phyloP scores from a whole-genome alignment of 1,140 invertebrate genomes.

The Drosophila mayri region DNA sequence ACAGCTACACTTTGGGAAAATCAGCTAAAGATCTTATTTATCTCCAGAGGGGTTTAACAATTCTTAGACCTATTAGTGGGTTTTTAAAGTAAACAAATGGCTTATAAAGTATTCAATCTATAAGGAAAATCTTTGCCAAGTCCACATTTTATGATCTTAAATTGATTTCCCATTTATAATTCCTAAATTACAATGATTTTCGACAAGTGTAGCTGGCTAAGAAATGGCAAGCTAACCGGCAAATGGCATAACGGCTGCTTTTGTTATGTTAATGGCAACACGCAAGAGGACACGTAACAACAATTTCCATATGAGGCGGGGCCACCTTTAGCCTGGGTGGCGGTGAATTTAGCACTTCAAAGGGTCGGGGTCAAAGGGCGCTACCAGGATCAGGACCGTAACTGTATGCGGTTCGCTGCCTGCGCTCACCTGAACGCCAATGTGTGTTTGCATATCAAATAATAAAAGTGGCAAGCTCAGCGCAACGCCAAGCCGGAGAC shows the following conservation, averaged over 20 bases:
- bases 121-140: neutral
- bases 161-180: neutral
- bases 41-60: neutral
- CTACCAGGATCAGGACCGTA: neutral
- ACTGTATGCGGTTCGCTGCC: slow-evolving; percentile 27
- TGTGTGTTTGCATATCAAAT: slow-evolving; percentile 80
- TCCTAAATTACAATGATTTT: neutral
- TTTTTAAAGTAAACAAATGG: too few species aligned
- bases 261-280: slow-evolving; percentile 81
- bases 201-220: slow-evolving; percentile 1
- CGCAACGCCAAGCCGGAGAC: slow-evolving; percentile 25
- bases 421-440: slow-evolving; percentile 18
- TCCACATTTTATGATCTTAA: neutral
- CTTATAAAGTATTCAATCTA: too few species aligned
- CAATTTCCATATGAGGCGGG: slow-evolving; percentile 67
- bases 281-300: slow-evolving; percentile 68
- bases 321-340: slow-evolving; percentile 40
- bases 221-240: slow-evolving; percentile 21
- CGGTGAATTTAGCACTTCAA: slow-evolving; percentile 66
- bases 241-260: slow-evolving; percentile 47
- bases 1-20: neutral
- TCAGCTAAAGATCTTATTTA: too few species aligned
- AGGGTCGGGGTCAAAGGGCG: slow-evolving; percentile 21
- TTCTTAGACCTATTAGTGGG: neutral
- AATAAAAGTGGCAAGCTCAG: slow-evolving; percentile 66